Evolutionary conservation across 2,888 invertebrate species (phyloP), one percentile per base, ranked within the genome.

Genomic region (Diadegma fenestrale): DNA sequence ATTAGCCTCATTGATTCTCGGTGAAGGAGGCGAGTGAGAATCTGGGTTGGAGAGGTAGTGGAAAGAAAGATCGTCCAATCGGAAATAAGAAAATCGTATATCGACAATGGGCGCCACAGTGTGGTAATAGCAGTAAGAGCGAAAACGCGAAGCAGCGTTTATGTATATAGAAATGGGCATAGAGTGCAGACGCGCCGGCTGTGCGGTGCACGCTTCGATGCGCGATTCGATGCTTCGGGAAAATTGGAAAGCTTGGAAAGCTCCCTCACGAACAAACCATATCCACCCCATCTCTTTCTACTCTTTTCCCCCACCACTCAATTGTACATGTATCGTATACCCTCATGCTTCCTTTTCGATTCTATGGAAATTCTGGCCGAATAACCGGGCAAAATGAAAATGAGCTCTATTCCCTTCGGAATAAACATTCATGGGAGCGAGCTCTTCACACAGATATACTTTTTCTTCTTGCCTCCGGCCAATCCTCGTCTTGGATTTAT

Each of bases 171-270:
- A 3, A 54, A 41, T 54, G 17, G 30, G 30, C 6, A 64, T 45
- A 43, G 80, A 80, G 64, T 69, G 77, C 76, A 77, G 69, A 58
- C 41, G 72, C 82, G 77, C 71, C 82, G 76, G 82, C 68, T 82
- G 80, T 79, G 72, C 61, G 79, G 66, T 68, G 79, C 61, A 87
- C 87, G 87, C 82, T 86, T 85, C 84, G 76, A 83, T 82, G 81
- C 85, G 73, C 84, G 87, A 89, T 90, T 90, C 82, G 85, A 85
- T 80, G 76, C 80, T 89, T 73, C 86, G 84, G 82, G 86, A 85
- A 90, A 89, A 90, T 90, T 88, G 88, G 87, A 90, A 90, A 89
- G 89, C 87, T 89, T 89, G 85, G 84, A 89, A 87, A 84, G 58
- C 80, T 84, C 64, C 61, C 72, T 61, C 82, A 64, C 69, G 82